Evolutionary conservation across 2,797 vertebrate species (phyloP), one percentile per base, ranked within the genome.

Genomic region (Myotis daubentonii): DNA sequence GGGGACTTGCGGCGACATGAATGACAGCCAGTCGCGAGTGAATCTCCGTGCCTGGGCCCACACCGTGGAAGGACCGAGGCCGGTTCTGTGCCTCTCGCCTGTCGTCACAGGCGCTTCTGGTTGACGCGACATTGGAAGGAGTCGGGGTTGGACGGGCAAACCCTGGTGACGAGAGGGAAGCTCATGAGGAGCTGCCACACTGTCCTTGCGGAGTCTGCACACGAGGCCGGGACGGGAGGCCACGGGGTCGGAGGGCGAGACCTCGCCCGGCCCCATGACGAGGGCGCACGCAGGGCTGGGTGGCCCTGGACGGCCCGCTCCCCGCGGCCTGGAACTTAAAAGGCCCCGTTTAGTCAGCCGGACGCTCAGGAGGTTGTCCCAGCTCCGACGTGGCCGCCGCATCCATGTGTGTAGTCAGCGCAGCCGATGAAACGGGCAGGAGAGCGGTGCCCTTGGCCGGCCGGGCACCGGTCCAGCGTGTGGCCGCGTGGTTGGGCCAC

Each of bases 61-160:
- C 8, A 5, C 30, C n/a, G 13, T 11, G 3, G 49, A 16, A n/a
- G 10, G 13, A 3, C 19, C 6, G n/a, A 36, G 49, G 30, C 11
- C 3, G 3, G 10, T 22, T 33, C n/a, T 15, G 19, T 25, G 33
- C 33, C 33, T 5, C 11, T 22, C 5, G 38, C 6, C 22, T 38
- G 33, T 38, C 17, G 0, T 22, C 22, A 20, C 33, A 38, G 68
- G 33, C 5, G 3, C 51, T 25, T 28, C 11, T 41, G 33, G 23
- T 8, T 23, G 49, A 11, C 12, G 0, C 1, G 7, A 5, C 3
- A 2, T 22, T 8, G 75, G 49, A 5, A 25, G 53, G 49, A 4
- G 23, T 36, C 12, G 12, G 47, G 20, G 3, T 36, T 2, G 3
- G 22, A 25, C 33, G 5, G 75, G n/a, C n/a, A 16, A 36, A 25